These are phyloP conservation scores for Poeciliopsis paucimaculata DNA, from an alignment of 2,797 vertebrate genomes.

Conservation along the genomic window DNA sequence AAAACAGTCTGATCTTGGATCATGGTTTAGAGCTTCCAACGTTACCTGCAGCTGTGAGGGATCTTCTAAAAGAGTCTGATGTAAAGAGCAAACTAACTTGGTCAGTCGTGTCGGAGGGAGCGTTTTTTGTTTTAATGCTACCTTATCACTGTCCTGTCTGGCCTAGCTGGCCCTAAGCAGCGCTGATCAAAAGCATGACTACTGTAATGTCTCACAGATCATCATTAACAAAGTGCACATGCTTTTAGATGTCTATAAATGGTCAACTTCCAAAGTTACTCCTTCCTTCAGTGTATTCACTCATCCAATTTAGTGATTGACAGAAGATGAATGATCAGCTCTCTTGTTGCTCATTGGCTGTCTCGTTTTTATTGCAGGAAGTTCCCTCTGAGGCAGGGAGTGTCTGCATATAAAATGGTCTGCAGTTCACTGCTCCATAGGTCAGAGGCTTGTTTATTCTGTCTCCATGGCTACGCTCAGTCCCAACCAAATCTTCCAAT, in stretches of 20 bases:
- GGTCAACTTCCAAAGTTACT: slow-evolving; percentile 65
- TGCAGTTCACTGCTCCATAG: slow-evolving; percentile 99
- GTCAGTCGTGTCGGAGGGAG: slow-evolving; percentile 59
- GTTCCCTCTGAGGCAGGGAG: slow-evolving; percentile 99
- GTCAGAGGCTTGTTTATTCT: slow-evolving; percentile 99
- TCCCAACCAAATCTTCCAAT: slow-evolving; percentile 91
- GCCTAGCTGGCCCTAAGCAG: slow-evolving; percentile 68
- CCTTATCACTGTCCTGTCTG: slow-evolving; percentile 60
- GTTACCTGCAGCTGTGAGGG: slow-evolving; percentile 28
- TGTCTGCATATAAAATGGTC: slow-evolving; percentile 99
- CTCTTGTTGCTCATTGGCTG: slow-evolving; percentile 99
- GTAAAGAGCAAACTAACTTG: slow-evolving; percentile 57
- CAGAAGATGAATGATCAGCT: slow-evolving; percentile 95
- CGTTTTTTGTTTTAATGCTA: slow-evolving; percentile 56
- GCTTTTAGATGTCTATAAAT: slow-evolving; percentile 69
- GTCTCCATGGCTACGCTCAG: slow-evolving; percentile 99
- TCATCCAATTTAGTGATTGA: slow-evolving; percentile 76
- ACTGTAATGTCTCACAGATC: slow-evolving; percentile 60
- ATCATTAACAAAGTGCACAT: slow-evolving; percentile 65
- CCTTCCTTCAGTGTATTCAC: slow-evolving; percentile 63
- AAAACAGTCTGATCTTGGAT: slow-evolving; percentile 65
- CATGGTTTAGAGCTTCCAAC: slow-evolving; percentile 62
- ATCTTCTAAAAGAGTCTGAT: slow-evolving; percentile 42
- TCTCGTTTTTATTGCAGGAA: slow-evolving; percentile 99
- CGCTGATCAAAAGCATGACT: slow-evolving; percentile 76